Evolutionary conservation across 2,113 vertebrate genomes (phyloP), one percentile per base, ranked within the genome.

Genomic region (Regulus satrapa): DNA sequence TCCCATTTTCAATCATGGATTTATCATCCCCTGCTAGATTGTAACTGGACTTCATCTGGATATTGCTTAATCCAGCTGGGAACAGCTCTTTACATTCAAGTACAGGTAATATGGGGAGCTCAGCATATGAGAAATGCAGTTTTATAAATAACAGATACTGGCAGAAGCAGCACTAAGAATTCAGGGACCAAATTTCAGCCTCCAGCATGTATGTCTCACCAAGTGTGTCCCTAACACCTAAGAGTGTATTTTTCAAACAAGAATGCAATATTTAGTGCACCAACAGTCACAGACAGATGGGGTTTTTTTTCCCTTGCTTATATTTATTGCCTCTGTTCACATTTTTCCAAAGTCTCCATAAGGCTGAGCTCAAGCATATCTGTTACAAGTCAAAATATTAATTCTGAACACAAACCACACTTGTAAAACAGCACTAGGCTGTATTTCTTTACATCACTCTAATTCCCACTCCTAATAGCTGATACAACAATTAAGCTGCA

Each of bases 261-360:
- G 58, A 67, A 59, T 45, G 45, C 32, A 95, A 79, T 80, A 84
- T 69, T 93, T 31, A 76, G 29, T 62, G 81, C 51, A 90, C 43
- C 55, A 51, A 26, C 24, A 87, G 41, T 34, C 67, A 55, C 54
- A 73, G 56, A 24, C 62, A 93, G 82, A 66, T 76, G 64, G 81
- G 1, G 2, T 49, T 43, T 46, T 28, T 46, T 54, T 38, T 15
- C 16, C n/a, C 8, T 52, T 68, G 56, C 31, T 73, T 85, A 1
- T 45, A 79, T 85, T 94, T 94, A 87, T 34, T 69, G 74, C 88
- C 69, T 89, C 78, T 95, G 34, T 68, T 89, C 78, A 51, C 59
- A 29, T 76, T 89, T 80, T 58, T 61, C 66, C 29, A 4, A 74
- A 41, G n/a, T 49, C 76, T 91, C 21, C 21, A 21, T 8, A 77